Conservation (phyloP, 30 jellyfish, hydroid and myxozoan genomes). For the Aurelia coerulea region DNA sequence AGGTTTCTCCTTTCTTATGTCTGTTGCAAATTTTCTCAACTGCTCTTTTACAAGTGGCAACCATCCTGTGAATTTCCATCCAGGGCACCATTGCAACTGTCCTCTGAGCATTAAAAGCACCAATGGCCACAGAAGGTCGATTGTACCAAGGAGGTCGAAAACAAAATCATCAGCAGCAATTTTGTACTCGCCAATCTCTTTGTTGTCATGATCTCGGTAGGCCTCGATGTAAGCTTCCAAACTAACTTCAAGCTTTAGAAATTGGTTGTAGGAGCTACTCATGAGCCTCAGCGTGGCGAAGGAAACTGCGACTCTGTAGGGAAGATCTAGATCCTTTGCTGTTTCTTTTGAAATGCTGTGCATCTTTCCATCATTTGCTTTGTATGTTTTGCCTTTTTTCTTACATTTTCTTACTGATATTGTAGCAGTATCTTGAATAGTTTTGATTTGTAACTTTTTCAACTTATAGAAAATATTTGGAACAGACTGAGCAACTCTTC, state of each 20-base stretch:
- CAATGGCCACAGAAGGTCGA: slow-evolving; percentile 19
- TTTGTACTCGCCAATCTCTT: too few species aligned
- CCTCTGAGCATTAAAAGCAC: slow-evolving; percentile 25
- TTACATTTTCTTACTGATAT: slow-evolving; percentile 46
- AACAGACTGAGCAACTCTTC: slow-evolving; percentile 34
- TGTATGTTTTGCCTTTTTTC: background rate
- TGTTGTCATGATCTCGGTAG: too few species aligned
- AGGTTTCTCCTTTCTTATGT: too few species aligned
- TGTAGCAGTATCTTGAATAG: slow-evolving; percentile 28
- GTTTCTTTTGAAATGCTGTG: too few species aligned
- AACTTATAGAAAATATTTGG: slow-evolving; percentile 36
- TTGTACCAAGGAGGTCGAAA: slow-evolving; percentile 9
- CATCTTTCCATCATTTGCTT: slow-evolving; percentile 8
- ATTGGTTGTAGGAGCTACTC: too few species aligned
- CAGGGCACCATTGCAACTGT: background rate
- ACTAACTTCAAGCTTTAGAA: too few species aligned
- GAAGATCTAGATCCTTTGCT: too few species aligned
- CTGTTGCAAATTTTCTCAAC: background rate
- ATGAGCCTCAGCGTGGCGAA: too few species aligned
- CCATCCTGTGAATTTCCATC: slow-evolving; percentile 20
- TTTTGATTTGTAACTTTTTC: slow-evolving; percentile 30
- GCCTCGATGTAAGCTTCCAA: too few species aligned
- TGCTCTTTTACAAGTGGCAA: background rate
- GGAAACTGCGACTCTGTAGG: too few species aligned
- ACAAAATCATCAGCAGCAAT: background rate